Evolutionary conservation across 2,113 vertebrate species (phyloP), one percentile per base, ranked within the genome.

Genomic region (Macaca mulatta): DNA sequence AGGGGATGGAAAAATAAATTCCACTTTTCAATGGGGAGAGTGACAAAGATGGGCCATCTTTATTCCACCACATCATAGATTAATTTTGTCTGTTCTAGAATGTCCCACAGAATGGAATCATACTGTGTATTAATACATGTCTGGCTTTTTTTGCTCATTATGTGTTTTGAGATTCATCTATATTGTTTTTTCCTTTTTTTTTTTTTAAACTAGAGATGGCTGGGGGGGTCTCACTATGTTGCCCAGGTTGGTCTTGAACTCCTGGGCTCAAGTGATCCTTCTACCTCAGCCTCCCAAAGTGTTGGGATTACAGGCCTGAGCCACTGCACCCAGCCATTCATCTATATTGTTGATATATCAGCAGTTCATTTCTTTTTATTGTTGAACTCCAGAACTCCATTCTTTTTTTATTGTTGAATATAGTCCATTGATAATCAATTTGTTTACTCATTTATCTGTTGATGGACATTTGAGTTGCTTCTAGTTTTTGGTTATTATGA

Each of bases 101-200:
- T 77, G 50, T 89, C 64, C 80, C 59, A 55, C 40, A 90, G 78
- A 88, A 74, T 55, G 55, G 38, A 92, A 82, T 92, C 30, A n/a
- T 67, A 55, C 20, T 40, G 38, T 79, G 3, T 78, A 55, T 69
- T 40, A 59, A 86, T 57, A 27, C 57, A 74, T 18, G 25, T 81
- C 59, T 83, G 59, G 30, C 25, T 94, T 82, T 50, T 77, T 75
- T 78, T 96, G 9, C 32, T 88, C 14, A 78, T 22, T 38, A 59
- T 30, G n/a, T 83, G 50, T 77, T 92, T 94, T 85, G 94, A 87
- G 82, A 87, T 50, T 92, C 67, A 40, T 67, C 72, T 22, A 57
- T 70, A 61, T 70, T 85, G 50, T 69, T 70, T 55, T 55, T 55
- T 55, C 52, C 52, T 64, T 64, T 64, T 64, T 64, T 64, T 30